Evolutionary conservation across 92 coral and sea anemone genomes (phyloP).

Genomic region (Metridium senile): DNA sequence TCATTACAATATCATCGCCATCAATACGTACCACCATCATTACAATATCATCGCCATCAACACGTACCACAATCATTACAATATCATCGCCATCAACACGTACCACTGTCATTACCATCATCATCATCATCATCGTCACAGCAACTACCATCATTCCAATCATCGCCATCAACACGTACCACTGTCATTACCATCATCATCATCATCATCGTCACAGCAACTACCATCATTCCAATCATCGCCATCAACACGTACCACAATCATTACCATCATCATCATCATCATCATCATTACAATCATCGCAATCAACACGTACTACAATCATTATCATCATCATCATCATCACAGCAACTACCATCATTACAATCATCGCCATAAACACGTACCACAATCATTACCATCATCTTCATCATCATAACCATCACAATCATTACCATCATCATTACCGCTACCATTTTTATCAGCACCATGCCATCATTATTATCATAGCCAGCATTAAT

Average conservation of each 20-base stretch:
- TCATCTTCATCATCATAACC: neutral
- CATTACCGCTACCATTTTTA: neutral
- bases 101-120: neutral
- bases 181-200: neutral
- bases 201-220: slow-evolving; percentile 2
- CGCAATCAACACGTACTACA: neutral
- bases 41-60: too few relatives aligned
- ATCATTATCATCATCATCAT: neutral
- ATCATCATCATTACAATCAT: neutral
- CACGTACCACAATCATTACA: too few relatives aligned
- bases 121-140: slow-evolving; percentile 9
- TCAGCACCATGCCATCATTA: neutral
- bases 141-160: neutral
- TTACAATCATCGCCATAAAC: neutral
- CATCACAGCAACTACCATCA: neutral
- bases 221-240: neutral
- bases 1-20: too few relatives aligned
- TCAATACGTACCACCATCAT: too few relatives aligned
- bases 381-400: neutral
- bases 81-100: too few relatives aligned
- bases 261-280: neutral
- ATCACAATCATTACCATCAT: neutral
- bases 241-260: neutral
- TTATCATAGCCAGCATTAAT: neutral
- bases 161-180: neutral